Conservation (phyloP, 2,113 vertebrate species). For the Pachycephala philippinensis region DNA sequence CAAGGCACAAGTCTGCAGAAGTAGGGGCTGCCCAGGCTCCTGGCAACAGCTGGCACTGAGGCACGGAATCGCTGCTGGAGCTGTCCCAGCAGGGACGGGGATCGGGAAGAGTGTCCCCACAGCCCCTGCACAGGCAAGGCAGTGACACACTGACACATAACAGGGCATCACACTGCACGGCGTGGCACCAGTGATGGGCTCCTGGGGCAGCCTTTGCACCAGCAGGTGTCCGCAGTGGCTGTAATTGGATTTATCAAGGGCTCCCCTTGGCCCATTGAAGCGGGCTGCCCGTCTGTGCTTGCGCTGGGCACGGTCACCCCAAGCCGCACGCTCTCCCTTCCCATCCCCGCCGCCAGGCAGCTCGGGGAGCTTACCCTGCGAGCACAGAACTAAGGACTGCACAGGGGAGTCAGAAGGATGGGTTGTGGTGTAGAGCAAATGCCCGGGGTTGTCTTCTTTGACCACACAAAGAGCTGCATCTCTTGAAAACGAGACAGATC, state of each 20-base stretch:
- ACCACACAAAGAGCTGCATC: background rate
- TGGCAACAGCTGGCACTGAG: accelerated
- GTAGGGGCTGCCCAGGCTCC: background rate
- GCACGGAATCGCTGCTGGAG: background rate
- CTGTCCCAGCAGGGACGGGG: accelerated
- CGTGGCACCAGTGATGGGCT: accelerated
- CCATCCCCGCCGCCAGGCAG: accelerated
- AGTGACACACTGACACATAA: accelerated
- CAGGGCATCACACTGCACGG: accelerated
- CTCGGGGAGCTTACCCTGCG: background rate
- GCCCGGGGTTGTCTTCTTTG: background rate
- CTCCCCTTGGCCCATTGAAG: background rate
- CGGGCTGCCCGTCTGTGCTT: background rate
- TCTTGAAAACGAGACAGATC: background rate
- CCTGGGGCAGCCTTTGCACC: background rate
- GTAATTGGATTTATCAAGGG: accelerated
- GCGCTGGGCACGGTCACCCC: accelerated
- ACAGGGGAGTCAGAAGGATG: background rate
- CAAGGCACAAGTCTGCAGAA: background rate
- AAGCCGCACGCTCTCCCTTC: too few relatives aligned
- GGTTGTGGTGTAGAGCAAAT: background rate
- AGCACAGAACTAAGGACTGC: background rate
- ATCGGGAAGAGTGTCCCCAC: background rate
- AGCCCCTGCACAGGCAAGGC: background rate
- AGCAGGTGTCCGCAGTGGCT: background rate